Evolutionary conservation across 2,113 vertebrate genomes (phyloP), one percentile per base, ranked within the genome.

Genomic region (Junco hyemalis): DNA sequence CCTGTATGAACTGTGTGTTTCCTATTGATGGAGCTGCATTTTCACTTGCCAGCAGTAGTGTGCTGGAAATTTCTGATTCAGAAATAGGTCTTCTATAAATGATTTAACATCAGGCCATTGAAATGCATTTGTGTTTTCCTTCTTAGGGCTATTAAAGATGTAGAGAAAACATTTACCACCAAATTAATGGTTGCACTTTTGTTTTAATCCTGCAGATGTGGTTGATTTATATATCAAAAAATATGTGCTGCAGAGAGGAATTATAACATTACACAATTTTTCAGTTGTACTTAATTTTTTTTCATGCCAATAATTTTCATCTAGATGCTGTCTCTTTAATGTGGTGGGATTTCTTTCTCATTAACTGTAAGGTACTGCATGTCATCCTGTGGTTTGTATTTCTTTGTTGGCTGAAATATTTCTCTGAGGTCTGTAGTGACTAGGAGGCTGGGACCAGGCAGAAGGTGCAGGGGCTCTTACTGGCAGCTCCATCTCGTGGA

Each of bases 91-190:
- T 97, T 92, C 78, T 94, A 82, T 95, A 93, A 97, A 90, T 95
- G 72, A 97, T 96, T 97, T 93, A 97, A 92, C 68, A 90, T 57
- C 61, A 92, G 68, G 35, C 85, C 91, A 50, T 96, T 91, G 81
- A 97, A 97, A 96, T 89, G 38, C 66, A 14, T 95, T 96, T 96
- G 64, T 95, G 72, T 95, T 97, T 97, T 96, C 35, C 87, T 94
- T 93, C 70, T 56, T 63, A 83, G 66, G 22, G 70, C 70, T 93
- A 81, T 96, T 91, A 89, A 80, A 96, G 90, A 70, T 6, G 13
- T 86, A 93, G 81, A 80, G 76, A 88, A 96, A 96, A 81, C 72
- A 93, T 96, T 91, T 96, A 93, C 86, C 81, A 73, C 18, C 66
- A 87, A 96, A 90, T 93, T 93, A 96, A 96, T 90, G 65, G 50